phyloP scores from a whole-genome alignment of 2,797 vertebrate genomes.

The Bradypodion pumilum region DNA sequence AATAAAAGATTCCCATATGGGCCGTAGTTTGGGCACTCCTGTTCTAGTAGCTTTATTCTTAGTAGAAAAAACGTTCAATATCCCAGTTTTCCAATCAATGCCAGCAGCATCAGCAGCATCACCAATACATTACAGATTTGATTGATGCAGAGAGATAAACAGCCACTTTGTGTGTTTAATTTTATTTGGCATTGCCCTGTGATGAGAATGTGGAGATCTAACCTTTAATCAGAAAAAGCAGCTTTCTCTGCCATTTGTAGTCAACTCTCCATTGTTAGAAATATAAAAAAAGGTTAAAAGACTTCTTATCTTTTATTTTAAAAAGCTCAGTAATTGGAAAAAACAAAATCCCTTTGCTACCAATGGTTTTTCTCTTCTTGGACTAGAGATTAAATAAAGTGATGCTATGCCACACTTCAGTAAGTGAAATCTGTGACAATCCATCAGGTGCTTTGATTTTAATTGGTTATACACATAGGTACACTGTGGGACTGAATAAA shows the following conservation, averaged over 20 bases:
- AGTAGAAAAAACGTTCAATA: background rate
- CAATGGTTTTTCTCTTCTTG: slow-evolving; percentile 58
- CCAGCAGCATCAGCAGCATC: background rate
- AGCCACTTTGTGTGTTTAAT: background rate
- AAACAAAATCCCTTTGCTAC: slow-evolving; percentile 58
- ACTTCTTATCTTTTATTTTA: slow-evolving; percentile 56
- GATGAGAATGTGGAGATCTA: slow-evolving; percentile 31
- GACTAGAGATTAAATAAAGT: slow-evolving; percentile 60
- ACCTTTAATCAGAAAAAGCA: slow-evolving; percentile 23
- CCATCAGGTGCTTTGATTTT: slow-evolving; percentile 63
- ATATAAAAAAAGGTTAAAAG: slow-evolving; percentile 53
- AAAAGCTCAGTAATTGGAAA: slow-evolving; percentile 62
- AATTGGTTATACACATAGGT: slow-evolving; percentile 49
- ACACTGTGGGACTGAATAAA: slow-evolving; percentile 48
- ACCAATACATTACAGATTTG: background rate
- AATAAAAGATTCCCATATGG: too few species aligned
- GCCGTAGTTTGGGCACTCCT: too few species aligned
- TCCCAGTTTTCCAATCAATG: background rate
- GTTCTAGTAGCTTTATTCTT: background rate
- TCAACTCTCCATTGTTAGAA: slow-evolving; percentile 48
- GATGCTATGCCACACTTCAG: slow-evolving; percentile 57
- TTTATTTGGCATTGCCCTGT: background rate
- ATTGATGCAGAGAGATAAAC: background rate
- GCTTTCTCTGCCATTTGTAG: slow-evolving; percentile 38
- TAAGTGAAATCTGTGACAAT: slow-evolving; percentile 55